Evolutionary conservation across 2,888 invertebrate genomes (phyloP).

Genomic region (Xylophagus ater): DNA sequence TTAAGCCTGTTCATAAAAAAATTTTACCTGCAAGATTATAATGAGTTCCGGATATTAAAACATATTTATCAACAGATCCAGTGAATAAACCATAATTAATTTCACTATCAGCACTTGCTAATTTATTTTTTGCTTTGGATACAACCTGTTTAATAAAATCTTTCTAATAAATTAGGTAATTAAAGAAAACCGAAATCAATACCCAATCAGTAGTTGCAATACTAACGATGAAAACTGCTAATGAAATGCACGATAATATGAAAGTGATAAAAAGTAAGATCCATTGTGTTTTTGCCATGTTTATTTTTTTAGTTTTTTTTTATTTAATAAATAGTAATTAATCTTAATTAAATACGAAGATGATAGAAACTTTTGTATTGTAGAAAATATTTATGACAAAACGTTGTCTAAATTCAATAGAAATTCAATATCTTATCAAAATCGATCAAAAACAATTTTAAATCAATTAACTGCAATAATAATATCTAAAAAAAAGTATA

Average conservation of each 20-base stretch:
- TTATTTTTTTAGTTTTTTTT: constrained; percentile 19
- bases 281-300: constrained; percentile 22
- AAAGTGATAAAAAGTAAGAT: constrained; percentile 20
- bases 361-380: no score
- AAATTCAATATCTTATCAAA: no score
- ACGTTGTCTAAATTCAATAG: no score
- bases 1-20: constrained; percentile 1
- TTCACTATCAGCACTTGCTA: constrained; percentile 17
- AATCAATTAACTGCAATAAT: no score
- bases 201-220: constrained; percentile 25
- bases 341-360: constrained; percentile 7
- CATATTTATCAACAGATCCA: constrained; percentile 20
- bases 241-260: constrained; percentile 19
- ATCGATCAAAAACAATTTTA: no score
- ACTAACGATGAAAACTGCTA: constrained; percentile 19
- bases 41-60: constrained; percentile 18
- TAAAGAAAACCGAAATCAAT: constrained; percentile 6
- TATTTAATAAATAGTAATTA: constrained; percentile 14
- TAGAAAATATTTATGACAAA: no score
- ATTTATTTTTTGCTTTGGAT: constrained; percentile 18
- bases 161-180: not conserved
- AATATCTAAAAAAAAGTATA: no score
- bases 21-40: constrained; percentile 31
- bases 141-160: constrained; percentile 17
- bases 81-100: constrained; percentile 24